phyloP scores from a whole-genome alignment of 2,888 invertebrate genomes.

The Tanytarsus gracilentus region DNA sequence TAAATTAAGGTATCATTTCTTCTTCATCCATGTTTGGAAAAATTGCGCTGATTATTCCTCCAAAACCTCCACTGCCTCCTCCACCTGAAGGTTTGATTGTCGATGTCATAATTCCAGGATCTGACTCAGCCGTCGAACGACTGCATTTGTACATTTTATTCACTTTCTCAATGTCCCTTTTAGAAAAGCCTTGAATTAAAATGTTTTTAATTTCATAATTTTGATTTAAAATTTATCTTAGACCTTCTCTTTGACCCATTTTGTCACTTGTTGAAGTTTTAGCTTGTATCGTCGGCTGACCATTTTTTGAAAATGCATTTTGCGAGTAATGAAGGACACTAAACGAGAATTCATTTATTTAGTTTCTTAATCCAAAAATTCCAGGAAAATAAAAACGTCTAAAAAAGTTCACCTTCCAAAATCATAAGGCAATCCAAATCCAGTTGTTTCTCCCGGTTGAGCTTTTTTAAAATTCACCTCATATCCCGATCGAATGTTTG shows the following conservation, averaged over 20 bases:
- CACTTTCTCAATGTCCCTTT: slow-evolving; percentile 61
- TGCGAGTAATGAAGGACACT: slow-evolving; percentile 79
- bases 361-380: no score
- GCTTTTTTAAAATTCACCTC: slow-evolving; percentile 64
- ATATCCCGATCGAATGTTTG: slow-evolving; percentile 57
- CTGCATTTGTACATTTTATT: slow-evolving; percentile 65
- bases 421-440: slow-evolving; percentile 66
- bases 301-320: slow-evolving; percentile 65
- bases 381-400: no score
- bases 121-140: neutral
- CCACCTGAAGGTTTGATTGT: neutral
- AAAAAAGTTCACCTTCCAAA: no score
- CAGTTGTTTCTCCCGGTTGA: slow-evolving; percentile 47
- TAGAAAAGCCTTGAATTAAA: no score
- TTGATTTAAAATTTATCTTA: no score
- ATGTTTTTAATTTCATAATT: no score
- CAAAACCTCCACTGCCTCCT: no score
- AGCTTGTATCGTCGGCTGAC: slow-evolving; percentile 59
- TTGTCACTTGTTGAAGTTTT: slow-evolving; percentile 47
- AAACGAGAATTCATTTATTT: no score
- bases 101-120: neutral
- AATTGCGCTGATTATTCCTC: neutral
- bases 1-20: neutral
- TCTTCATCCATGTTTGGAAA: slow-evolving; percentile 11
- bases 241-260: slow-evolving; percentile 66